Conservation (phyloP, 2,888 invertebrate genomes). For the Drosophila mettleri region DNA sequence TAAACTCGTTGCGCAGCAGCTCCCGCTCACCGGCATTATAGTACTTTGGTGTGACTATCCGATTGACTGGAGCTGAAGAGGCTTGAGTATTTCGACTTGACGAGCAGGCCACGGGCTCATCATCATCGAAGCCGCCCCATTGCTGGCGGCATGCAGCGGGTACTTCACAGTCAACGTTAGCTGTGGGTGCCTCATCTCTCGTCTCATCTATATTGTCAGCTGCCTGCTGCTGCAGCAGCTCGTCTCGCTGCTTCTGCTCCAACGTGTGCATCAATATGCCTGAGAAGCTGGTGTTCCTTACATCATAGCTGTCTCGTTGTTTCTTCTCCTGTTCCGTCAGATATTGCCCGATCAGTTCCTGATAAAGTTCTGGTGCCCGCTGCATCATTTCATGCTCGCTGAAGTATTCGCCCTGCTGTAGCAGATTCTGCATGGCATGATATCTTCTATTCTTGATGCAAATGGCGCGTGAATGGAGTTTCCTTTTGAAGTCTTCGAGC, state of each 20-base stretch:
- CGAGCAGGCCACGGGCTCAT: constrained; percentile 80
- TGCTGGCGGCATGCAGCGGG: constrained; percentile 82
- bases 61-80: not conserved
- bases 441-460: constrained; percentile 92
- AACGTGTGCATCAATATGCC: constrained; percentile 92
- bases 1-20: constrained; percentile 91
- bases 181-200: not conserved
- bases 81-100: constrained; percentile 45
- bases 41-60: constrained; percentile 51
- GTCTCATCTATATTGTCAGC: constrained; percentile 6
- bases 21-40: constrained; percentile 86
- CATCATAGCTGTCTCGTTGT: constrained; percentile 87
- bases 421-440: constrained; percentile 91
- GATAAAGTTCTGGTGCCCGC: constrained; percentile 94
- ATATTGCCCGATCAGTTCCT: constrained; percentile 95
- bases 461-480: constrained; percentile 86
- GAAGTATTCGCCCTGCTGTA: constrained; percentile 90
- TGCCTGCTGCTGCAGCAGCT: constrained; percentile 86
- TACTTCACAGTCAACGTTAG: constrained; percentile 76
- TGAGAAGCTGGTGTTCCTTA: constrained; percentile 88
- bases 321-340: constrained; percentile 91
- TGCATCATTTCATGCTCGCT: constrained; percentile 97
- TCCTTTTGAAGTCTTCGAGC: constrained; percentile 87
- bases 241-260: constrained; percentile 89
- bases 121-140: constrained; percentile 87